Base-by-base conservation (phyloP, 2,797 vertebrate genomes). In the Artibeus lituratus region DNA sequence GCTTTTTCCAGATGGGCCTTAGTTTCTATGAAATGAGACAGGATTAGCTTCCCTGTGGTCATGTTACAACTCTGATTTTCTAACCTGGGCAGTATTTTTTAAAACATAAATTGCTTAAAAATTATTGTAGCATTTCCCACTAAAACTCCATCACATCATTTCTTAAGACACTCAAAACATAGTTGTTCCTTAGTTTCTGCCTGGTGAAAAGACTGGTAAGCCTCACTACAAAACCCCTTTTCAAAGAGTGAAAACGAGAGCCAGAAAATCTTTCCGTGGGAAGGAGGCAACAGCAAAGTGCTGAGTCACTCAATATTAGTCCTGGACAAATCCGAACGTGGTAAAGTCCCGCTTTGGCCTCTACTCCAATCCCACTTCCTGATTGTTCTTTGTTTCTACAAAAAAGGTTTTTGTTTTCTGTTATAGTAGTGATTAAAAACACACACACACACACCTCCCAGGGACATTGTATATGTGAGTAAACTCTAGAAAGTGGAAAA, bases 181-280 rank as follows among this genome's bases (percentile, higher is more conserved):
- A 82, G 37, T 82, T 83, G 86, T 82, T 81, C 35, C 74, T 85
- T 93, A 74, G 85, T 96, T 97, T 93, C 74, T 89, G 19, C 35
- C 42, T 55, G 37, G 26, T 92, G 37, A 88, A 93, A 77, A 82
- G 69, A 91, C 15, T 81, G 26, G 49, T 35, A 72, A 92, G 26
- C 19, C 39, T 88, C 57, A 37, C 72, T 21, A 88, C 70, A 62
- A 69, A 81, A 84, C n/a, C 32, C 44, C 55, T 87, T 76, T 95
- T 82, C 37, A 78, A 76, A 87, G 37, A 90, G 67, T 44, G 12
- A 92, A 88, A 72, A 22, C 53, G 32, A 74, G 4, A 96, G 22
- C 24, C 84, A 95, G 89, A 51, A 89, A 57, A 24, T 7, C 21
- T 82, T 90, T 76, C 21, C 35, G 16, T 42, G 19, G 77, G 37